Evolutionary conservation across 1,140 invertebrate species (phyloP), one percentile per base, ranked within the genome.

Genomic region (Achatina immaculata): DNA sequence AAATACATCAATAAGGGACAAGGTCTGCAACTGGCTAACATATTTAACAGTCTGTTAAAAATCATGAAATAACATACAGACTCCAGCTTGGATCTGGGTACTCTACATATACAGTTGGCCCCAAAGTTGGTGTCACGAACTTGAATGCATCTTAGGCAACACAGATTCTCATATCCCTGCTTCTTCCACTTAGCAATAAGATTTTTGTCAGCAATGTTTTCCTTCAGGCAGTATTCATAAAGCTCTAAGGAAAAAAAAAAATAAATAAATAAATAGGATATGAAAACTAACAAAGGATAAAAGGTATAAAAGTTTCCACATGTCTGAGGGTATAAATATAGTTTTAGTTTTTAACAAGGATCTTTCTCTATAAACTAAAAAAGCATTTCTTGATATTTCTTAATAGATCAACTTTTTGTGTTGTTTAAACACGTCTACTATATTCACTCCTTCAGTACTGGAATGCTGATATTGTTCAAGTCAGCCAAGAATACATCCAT

Each of bases 131-230:
- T 99, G 88, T 99, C 98, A 87, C 98, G 94, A 0, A 97, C 96
- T 89, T 99, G 99, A 88, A 99, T 99, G 90, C 99, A 99, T 19
- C 98, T 93, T n/a, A 99, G 92, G 91, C 99, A 99, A 88, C 99
- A 99, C 7, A 99, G 92, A 90, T 99, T 99, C 92, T 99, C 99
- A 92, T 99, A 99, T 0, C 99, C 99, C 84, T 97, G 96, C 91
- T 99, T 99, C 90, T 99, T 99, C 99, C 99, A 99, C 90, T 99
- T 99, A 0, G 99, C 99, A 86, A 99, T 99, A 1, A 99, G 92
- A 90, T 99, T 99, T 82, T 95, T 95, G 90, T 99, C 98, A 0
- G 98, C 98, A 82, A 99, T 98, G 88, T 98, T 98, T 91, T 99
- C 97, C 86, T 97, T 96, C 0, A 99, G 87, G 86, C 98, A 99